Percentiles rank a stretch among this genome's conserved stretches.
phyloP scores from a whole-genome alignment of 2,113 vertebrate species.

The Ammodytes marinus region DNA sequence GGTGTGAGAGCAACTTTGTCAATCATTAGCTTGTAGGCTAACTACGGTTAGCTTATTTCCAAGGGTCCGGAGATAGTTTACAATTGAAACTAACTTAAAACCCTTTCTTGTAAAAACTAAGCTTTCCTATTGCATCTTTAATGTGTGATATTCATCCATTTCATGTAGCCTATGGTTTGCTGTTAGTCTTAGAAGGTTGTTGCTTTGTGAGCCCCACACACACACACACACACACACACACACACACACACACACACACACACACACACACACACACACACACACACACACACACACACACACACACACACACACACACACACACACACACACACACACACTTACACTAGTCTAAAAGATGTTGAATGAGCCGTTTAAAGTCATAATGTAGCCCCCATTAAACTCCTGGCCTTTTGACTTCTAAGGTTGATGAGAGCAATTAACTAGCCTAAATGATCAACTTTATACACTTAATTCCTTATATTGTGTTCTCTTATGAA shows the following conservation, averaged over 20 bases:
- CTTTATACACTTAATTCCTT: too few species aligned
- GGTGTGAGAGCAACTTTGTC: not conserved
- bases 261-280: too few species aligned
- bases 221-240: not conserved
- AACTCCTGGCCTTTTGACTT: too few species aligned
- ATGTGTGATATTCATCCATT: not conserved
- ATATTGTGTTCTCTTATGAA: too few species aligned
- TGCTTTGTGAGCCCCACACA: not conserved
- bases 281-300: too few species aligned
- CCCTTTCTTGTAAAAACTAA: not conserved
- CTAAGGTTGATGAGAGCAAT: too few species aligned
- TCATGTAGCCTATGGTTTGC: not conserved
- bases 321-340: too few species aligned
- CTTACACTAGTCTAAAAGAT: too few species aligned
- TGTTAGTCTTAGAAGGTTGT: not conserved
- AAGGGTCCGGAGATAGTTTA: not conserved
- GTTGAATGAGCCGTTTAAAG: too few species aligned
- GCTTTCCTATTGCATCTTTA: not conserved
- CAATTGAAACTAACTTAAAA: not conserved
- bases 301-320: too few species aligned
- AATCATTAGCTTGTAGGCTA: conserved; percentile 20
- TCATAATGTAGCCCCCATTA: too few species aligned
- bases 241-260: not conserved
- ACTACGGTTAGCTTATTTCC: conserved; percentile 11
- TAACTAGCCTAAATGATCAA: too few species aligned